These are phyloP conservation scores for Hyposmocoma kahamanoa DNA, from an alignment of 1,140 invertebrate genomes.

Conservation along the genomic window DNA sequence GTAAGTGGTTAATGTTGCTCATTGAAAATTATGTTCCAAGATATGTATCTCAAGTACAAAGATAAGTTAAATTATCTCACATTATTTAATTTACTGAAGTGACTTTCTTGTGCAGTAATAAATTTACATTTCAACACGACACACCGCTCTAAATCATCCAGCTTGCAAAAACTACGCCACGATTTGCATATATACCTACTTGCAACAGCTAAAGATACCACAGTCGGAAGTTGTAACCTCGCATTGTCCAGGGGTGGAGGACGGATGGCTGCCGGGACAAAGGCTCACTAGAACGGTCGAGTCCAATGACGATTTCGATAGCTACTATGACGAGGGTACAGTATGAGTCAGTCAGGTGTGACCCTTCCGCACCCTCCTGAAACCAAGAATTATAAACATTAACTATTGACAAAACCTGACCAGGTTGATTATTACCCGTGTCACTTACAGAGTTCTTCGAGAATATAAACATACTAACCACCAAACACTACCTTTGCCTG, in stretches of 20 bases:
- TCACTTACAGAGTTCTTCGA: neutral
- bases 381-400: constrained; percentile 38
- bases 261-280: constrained; percentile 70
- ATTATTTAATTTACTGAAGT: neutral
- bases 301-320: constrained; percentile 70
- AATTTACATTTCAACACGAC: neutral
- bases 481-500: constrained; percentile 15
- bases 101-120: neutral
- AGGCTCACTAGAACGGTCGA: constrained; percentile 67
- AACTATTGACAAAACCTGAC: constrained; percentile 22
- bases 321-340: constrained; percentile 66
- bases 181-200: constrained; percentile 9
- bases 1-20: too few species aligned
- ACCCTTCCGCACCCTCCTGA: constrained; percentile 33
- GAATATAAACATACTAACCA: constrained; percentile 21
- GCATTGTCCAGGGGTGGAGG: constrained; percentile 59
- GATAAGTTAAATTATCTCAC: too few species aligned
- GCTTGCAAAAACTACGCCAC: constrained; percentile 1
- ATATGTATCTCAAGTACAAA: too few species aligned
- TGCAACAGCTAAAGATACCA: constrained; percentile 19
- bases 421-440: neutral
- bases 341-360: constrained; percentile 49
- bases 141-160: constrained; percentile 2
- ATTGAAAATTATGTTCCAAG: neutral
- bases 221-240: constrained; percentile 44